A percentile compares a stretch with the other conserved stretches of the same genome.
These are phyloP conservation scores for Magallana angulata DNA, from an alignment of 1,140 invertebrate genomes.

Conservation along the genomic window DNA sequence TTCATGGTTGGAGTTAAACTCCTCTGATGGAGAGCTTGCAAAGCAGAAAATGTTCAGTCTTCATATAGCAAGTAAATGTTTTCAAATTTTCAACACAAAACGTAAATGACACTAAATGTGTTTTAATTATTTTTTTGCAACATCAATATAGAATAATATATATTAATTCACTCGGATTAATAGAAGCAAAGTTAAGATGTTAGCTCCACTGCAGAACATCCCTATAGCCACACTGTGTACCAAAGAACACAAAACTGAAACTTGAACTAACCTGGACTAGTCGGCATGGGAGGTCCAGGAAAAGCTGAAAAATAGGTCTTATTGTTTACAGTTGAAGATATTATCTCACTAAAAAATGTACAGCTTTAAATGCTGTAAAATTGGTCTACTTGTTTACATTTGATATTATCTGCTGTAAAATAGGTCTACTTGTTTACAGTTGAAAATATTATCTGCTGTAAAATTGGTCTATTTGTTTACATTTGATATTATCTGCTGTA, in stretches of 20 bases:
- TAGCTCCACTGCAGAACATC: background rate
- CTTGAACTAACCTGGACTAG: constrained; percentile 53
- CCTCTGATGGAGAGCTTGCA: constrained; percentile 53
- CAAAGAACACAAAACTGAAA: background rate
- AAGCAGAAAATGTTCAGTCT: constrained; percentile 35
- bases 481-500: too few species aligned
- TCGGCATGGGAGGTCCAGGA: constrained; percentile 39
- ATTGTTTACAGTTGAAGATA: too few species aligned
- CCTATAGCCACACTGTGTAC: background rate
- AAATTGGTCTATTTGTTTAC: too few species aligned
- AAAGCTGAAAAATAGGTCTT: constrained; percentile 19
- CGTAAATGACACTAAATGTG: too few species aligned
- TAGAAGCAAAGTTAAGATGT: too few species aligned
- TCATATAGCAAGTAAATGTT: background rate
- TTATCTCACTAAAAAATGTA: too few species aligned
- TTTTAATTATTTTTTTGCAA: background rate
- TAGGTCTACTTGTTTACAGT: too few species aligned
- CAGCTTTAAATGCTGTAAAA: too few species aligned
- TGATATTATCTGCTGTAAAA: too few species aligned
- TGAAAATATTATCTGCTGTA: too few species aligned
- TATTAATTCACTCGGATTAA: too few species aligned
- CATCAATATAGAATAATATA: background rate
- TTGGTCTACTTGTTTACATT: too few species aligned
- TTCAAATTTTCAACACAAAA: background rate
- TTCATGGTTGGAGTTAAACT: constrained; percentile 53